Percentiles rank a stretch among this genome's conserved stretches.
These are phyloP conservation scores for Myanophis thanlyinensis DNA, from an alignment of 2,113 vertebrate genomes.

Conservation along the genomic window DNA sequence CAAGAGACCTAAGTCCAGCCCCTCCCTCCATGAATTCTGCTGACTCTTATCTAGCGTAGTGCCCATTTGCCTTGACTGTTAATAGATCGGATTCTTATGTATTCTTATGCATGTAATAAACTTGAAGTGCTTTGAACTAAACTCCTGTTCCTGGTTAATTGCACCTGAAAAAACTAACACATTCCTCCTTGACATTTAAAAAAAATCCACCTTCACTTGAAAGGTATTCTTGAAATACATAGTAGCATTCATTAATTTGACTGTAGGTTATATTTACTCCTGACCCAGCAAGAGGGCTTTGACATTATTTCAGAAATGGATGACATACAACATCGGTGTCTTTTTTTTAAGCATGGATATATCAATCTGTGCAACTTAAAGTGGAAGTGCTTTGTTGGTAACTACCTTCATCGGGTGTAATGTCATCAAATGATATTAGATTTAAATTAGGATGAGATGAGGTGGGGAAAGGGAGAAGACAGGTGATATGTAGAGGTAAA, in stretches of 20 bases:
- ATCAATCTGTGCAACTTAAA: constrained; percentile 7
- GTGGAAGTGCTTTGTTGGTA: constrained; percentile 2
- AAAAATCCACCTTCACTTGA: constrained; percentile 39
- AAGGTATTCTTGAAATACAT: constrained; percentile 34
- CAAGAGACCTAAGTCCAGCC: background rate
- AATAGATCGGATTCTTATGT: background rate
- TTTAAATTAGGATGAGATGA: background rate
- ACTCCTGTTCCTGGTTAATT: background rate
- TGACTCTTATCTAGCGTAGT: background rate
- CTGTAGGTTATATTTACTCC: constrained; percentile 60
- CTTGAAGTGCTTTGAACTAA: background rate
- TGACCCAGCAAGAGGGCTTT: constrained; percentile 31
- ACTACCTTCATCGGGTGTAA: background rate
- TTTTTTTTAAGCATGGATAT: constrained; percentile 11
- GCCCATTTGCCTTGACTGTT: background rate
- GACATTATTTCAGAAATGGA: constrained; percentile 43
- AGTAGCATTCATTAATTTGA: constrained; percentile 42
- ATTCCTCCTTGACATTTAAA: background rate
- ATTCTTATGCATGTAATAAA: background rate
- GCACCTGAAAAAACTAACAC: background rate
- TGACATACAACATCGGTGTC: background rate
- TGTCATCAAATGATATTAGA: background rate
- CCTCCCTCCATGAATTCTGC: background rate
- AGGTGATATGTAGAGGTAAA: background rate
- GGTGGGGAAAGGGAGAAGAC: background rate